These are phyloP conservation scores for Endomychus coccineus DNA, from an alignment of 2,888 invertebrate genomes.

Conservation along the genomic window DNA sequence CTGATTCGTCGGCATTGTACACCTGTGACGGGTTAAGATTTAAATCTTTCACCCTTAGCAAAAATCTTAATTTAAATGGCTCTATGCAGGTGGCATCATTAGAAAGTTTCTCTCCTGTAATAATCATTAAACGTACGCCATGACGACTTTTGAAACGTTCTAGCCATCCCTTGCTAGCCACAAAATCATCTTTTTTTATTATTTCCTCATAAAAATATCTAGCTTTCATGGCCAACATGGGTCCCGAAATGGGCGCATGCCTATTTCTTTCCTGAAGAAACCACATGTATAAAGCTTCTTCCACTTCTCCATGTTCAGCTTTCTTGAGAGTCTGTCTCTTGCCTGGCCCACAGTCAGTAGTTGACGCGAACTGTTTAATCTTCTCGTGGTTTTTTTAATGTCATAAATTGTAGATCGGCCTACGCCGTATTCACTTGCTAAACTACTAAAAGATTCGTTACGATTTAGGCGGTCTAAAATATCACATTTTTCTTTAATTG, in stretches of 20 bases:
- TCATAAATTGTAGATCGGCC: slow-evolving; percentile 9
- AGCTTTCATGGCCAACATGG: slow-evolving; percentile 13
- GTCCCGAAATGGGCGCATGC: slow-evolving; percentile 11
- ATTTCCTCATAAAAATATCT: slow-evolving; percentile 11
- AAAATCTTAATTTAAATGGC: slow-evolving; percentile 11
- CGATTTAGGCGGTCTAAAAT: slow-evolving; percentile 6
- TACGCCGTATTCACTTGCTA: slow-evolving; percentile 9
- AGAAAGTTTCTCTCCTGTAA: slow-evolving; percentile 19
- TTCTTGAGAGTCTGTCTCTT: slow-evolving; percentile 5
- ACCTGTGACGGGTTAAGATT: slow-evolving; percentile 6
- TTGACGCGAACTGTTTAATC: slow-evolving; percentile 10
- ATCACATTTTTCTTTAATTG: slow-evolving; percentile 10
- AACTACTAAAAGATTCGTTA: slow-evolving; percentile 7
- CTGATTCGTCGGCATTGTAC: slow-evolving; percentile 15
- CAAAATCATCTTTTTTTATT: slow-evolving; percentile 13
- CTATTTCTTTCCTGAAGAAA: slow-evolving; percentile 20
- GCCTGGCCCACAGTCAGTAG: slow-evolving; percentile 10
- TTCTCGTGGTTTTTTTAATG: slow-evolving; percentile 9
- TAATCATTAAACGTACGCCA: slow-evolving; percentile 19
- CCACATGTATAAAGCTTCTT: slow-evolving; percentile 22
- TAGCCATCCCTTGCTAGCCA: slow-evolving; percentile 9
- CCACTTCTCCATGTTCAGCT: slow-evolving; percentile 20
- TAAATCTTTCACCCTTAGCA: slow-evolving; percentile 10
- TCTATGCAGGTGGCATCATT: slow-evolving; percentile 12
- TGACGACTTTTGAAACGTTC: slow-evolving; percentile 7